Percentiles rank a stretch among this genome's conserved stretches.
Evolutionary conservation across 1,140 invertebrate genomes (phyloP).

Genomic region (Odontomachus brunneus): DNA sequence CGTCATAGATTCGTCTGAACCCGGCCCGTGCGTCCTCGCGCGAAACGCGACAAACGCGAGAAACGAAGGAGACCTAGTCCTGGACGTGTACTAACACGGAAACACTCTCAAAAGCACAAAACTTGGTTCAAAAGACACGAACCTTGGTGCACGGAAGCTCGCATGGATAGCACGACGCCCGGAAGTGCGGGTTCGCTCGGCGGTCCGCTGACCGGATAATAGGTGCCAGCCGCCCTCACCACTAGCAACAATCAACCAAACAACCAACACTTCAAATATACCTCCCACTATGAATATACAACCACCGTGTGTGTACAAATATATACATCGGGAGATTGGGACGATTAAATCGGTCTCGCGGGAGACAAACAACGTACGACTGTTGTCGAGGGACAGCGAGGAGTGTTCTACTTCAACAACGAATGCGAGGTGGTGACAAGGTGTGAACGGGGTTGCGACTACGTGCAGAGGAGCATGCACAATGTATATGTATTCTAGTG

Average conservation of each 20-base stretch:
- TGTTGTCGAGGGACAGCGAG: conserved; percentile 2
- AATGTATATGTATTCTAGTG: not conserved
- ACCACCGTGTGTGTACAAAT: conserved; percentile 76
- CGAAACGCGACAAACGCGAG: not conserved
- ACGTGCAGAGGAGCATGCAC: conserved; percentile 78
- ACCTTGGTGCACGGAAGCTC: conserved; percentile 86
- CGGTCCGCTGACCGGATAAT: conserved; percentile 95
- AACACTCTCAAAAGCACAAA: conserved; percentile 79
- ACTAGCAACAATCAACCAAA: conserved; percentile 91
- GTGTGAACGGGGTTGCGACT: conserved; percentile 67
- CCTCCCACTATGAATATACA: conserved; percentile 80
- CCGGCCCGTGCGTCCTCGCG: not conserved
- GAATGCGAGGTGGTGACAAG: conserved; percentile 43
- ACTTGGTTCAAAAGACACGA: conserved; percentile 79
- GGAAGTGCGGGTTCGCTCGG: conserved; percentile 86
- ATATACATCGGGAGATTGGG: conserved; percentile 59
- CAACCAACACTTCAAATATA: conserved; percentile 86
- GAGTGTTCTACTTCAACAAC: conserved; percentile 49
- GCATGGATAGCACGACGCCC: conserved; percentile 86
- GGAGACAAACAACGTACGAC: conserved; percentile 19
- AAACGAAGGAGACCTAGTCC: conserved; percentile 34
- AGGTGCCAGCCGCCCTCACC: conserved; percentile 96
- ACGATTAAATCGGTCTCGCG: conserved; percentile 25
- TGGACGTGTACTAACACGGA: conserved; percentile 45
- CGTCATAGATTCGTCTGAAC: conserved; percentile 11